phyloP scores from a whole-genome alignment of 1,140 invertebrate genomes.

The Lerema accius region DNA sequence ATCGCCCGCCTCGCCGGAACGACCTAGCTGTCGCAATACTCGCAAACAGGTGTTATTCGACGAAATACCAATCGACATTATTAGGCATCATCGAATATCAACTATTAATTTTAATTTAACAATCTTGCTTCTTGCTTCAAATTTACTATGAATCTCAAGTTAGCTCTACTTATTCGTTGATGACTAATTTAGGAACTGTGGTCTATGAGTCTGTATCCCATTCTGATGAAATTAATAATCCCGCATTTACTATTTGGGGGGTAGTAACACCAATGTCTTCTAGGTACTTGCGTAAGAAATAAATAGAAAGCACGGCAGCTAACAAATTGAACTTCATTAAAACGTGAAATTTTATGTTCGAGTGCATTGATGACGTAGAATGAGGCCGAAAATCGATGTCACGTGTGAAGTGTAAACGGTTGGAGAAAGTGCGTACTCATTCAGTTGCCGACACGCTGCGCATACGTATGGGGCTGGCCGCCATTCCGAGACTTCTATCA shows the following conservation, averaged over 20 bases:
- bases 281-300: background rate
- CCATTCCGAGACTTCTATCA: conserved; percentile 59
- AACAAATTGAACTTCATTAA: background rate
- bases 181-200: no score
- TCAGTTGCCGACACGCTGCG: conserved; percentile 34
- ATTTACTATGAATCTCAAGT: no score
- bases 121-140: no score
- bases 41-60: conserved; percentile 68
- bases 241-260: no score
- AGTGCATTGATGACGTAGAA: conserved; percentile 22
- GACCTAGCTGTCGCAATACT: conserved; percentile 58
- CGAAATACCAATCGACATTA: conserved; percentile 50
- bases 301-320: background rate
- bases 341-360: background rate
- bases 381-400: conserved; percentile 64
- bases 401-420: conserved; percentile 58
- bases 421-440: conserved; percentile 66
- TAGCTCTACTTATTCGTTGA: no score
- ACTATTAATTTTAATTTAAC: no score
- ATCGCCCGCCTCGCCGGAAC: conserved; percentile 44
- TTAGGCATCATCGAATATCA: conserved; percentile 23
- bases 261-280: background rate
- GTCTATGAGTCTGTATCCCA: no score
- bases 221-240: no score
- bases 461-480: conserved; percentile 57